phyloP scores from a whole-genome alignment of 2,888 invertebrate species.

The Caenorhabditis doughertyi region DNA sequence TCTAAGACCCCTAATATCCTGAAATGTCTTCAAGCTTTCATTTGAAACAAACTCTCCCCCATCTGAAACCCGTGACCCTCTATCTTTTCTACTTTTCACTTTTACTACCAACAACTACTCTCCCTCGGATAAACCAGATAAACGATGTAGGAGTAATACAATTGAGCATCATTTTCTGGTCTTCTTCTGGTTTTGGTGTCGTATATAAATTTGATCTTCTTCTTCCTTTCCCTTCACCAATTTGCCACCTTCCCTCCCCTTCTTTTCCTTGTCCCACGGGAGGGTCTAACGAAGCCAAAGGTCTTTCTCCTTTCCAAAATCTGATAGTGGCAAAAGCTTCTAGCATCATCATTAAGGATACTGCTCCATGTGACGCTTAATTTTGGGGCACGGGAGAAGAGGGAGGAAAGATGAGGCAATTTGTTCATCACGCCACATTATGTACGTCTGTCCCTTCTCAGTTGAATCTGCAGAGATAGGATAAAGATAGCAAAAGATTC shows the following conservation, averaged over 20 bases:
- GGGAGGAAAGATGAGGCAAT: constrained; percentile 53
- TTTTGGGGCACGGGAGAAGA: constrained; percentile 31
- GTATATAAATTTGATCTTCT: constrained; percentile 58
- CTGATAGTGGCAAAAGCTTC: constrained; percentile 50
- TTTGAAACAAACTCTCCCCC: too few species aligned
- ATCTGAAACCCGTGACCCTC: neutral
- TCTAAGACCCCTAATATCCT: too few species aligned
- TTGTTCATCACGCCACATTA: constrained; percentile 65
- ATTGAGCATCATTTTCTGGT: constrained; percentile 28
- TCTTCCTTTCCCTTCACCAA: too few species aligned
- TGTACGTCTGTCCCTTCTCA: constrained; percentile 38
- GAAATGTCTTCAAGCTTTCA: too few species aligned
- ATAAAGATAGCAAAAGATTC: constrained; percentile 48
- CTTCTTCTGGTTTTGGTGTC: neutral
- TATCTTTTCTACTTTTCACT: neutral
- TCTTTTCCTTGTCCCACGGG: constrained; percentile 46
- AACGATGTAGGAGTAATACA: constrained; percentile 37
- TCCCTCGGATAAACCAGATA: neutral
- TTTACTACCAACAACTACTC: neutral
- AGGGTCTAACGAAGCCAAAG: constrained; percentile 52
- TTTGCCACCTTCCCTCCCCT: constrained; percentile 50
- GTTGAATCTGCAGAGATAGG: constrained; percentile 31
- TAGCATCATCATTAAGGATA: constrained; percentile 56
- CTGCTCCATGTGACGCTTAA: constrained; percentile 61
- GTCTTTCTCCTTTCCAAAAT: constrained; percentile 30